Evolutionary conservation across 2,888 invertebrate species (phyloP), one percentile per base, ranked within the genome.

Genomic region (Miltochrista miniata): DNA sequence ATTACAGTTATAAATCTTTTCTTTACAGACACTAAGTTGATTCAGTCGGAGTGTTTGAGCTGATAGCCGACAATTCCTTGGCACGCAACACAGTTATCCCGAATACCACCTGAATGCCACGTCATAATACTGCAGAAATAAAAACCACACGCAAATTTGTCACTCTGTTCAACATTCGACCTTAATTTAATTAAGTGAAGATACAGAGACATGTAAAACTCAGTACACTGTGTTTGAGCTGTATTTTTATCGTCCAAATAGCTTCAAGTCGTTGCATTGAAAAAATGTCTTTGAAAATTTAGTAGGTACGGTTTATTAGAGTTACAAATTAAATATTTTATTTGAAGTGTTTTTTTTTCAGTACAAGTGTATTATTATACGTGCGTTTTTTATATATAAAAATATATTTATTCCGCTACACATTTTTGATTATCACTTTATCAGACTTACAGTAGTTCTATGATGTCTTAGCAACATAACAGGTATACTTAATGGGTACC

Each of bases 51-150:
- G n/a, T 34, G 35, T 53, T 45, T 36, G 53, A 33, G 45, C 51
- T 41, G 56, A 64, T 62, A 55, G 51, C 45, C 57, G 59, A 58
- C 44, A 59, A 70, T 63, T 64, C 60, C 63, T 80, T 81, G 81
- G 80, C 81, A 79, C 74, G 57, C 58, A 67, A 55, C 68, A 67
- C 69, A 65, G 70, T 73, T 68, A 73, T 70, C 67, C 59, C 66
- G 64, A 65, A 75, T 72, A 72, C 70, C 71, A 60, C 64, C 61
- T 35, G 60, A 65, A 51, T 56, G 61, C 54, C 60, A 58, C 55
- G 63, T 31, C 8, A 31, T 11, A 31, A 31, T 55, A 40, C 44
- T 46, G 46, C 51, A 55, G 54, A 51, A 56, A 61, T 61, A 49
- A 50, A 64, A 40, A 64, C 54, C 64, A 61, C 52, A 59, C 59